phyloP scores from a whole-genome alignment of 2,888 invertebrate genomes.

The Tetragonisca angustula region DNA sequence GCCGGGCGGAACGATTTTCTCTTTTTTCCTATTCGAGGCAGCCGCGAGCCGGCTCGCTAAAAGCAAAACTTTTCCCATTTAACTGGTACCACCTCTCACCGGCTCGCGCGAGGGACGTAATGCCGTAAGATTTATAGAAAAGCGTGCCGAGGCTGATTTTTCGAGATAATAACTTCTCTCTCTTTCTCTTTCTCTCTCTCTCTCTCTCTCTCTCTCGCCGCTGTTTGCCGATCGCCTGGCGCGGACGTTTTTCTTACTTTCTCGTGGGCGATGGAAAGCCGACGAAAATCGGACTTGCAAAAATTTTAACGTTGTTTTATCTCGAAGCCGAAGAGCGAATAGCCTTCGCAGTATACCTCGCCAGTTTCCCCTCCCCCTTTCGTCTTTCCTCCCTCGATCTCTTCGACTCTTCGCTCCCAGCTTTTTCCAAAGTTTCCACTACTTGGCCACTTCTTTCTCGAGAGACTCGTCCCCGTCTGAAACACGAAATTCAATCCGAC shows the following conservation, averaged over 20 bases:
- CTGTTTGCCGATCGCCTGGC: slow-evolving; percentile 7
- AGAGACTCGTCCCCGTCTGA: slow-evolving; percentile 4
- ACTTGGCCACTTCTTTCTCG: slow-evolving; percentile 12
- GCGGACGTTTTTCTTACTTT: background rate
- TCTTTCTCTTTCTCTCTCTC: slow-evolving; percentile 5
- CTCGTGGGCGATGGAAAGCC: too few species aligned
- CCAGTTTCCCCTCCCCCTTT: too few species aligned
- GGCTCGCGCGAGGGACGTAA: slow-evolving; percentile 46
- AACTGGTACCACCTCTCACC: slow-evolving; percentile 57
- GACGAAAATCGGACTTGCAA: slow-evolving; percentile 8
- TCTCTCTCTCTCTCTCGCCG: slow-evolving; percentile 19
- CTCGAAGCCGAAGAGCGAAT: background rate
- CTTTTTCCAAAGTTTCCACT: slow-evolving; percentile 6
- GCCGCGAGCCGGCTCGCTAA: slow-evolving; percentile 63
- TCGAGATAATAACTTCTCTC: slow-evolving; percentile 55
- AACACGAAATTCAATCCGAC: slow-evolving; percentile 25
- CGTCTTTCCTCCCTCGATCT: background rate
- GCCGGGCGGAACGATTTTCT: slow-evolving; percentile 44
- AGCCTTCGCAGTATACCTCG: background rate
- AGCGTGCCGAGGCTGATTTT: slow-evolving; percentile 57
- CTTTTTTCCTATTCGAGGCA: slow-evolving; percentile 24
- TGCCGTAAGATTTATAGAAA: slow-evolving; percentile 60
- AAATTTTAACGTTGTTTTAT: slow-evolving; percentile 9
- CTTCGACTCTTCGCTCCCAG: background rate
- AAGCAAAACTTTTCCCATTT: slow-evolving; percentile 71